Evolutionary conservation across 2,888 invertebrate species (phyloP).

Genomic region (Ophion slaviceki): DNA sequence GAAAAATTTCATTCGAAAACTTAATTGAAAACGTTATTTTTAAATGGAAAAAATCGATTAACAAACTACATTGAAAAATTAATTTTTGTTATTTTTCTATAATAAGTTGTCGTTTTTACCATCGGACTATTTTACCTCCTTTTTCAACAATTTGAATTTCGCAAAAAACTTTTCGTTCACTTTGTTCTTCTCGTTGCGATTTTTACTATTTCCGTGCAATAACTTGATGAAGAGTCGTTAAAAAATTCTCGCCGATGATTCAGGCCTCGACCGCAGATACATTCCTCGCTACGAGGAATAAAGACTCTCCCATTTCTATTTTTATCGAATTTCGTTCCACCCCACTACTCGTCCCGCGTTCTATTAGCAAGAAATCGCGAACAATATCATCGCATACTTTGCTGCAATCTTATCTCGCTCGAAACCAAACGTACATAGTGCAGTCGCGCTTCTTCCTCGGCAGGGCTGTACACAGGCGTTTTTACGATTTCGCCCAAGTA

Average conservation of each 20-base stretch:
- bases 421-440: constrained; percentile 26
- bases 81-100: neutral
- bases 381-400: constrained; percentile 44
- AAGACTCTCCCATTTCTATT: constrained; percentile 66
- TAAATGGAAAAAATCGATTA: neutral
- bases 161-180: neutral
- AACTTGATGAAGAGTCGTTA: neutral
- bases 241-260: neutral
- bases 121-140: too few relatives aligned
- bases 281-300: constrained; percentile 45
- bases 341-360: constrained; percentile 25
- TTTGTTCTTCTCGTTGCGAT: neutral
- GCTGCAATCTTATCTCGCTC: constrained; percentile 59
- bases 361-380: constrained; percentile 49
- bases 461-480: neutral
- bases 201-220: neutral
- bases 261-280: neutral
- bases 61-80: neutral
- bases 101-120: neutral
- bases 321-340: constrained; percentile 58
- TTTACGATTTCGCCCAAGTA: constrained; percentile 2
- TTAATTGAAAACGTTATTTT: too few relatives aligned
- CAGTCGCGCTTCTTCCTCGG: constrained; percentile 23
- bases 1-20: too few relatives aligned
- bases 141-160: neutral